Conservation (phyloP, 2,797 vertebrate genomes). For the Balearica regulorum region DNA sequence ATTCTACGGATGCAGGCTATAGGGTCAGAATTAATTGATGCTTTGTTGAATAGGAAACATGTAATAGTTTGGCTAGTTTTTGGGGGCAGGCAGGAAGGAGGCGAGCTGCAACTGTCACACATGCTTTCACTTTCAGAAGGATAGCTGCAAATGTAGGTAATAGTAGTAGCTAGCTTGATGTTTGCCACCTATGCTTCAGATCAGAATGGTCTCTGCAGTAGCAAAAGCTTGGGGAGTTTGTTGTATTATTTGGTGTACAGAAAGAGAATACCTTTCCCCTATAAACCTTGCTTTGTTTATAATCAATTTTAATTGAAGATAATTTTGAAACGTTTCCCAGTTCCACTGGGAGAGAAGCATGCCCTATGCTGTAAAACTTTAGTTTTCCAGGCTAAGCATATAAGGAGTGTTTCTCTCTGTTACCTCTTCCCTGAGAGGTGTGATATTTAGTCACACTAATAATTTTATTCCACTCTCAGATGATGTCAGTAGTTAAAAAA, state of each 20-base stretch:
- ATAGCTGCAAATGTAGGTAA: not conserved
- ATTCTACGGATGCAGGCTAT: not conserved
- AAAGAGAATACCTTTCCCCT: not conserved
- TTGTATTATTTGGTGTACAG: not conserved
- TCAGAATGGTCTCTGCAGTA: not conserved
- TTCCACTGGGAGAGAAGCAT: not conserved
- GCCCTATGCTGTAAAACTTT: not conserved
- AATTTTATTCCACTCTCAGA: conserved; percentile 13
- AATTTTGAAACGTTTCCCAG: conserved; percentile 31
- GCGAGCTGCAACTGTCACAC: not conserved
- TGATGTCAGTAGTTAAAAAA: not conserved
- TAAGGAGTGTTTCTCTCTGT: not conserved
- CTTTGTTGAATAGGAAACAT: conserved; percentile 4
- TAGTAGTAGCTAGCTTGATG: not conserved
- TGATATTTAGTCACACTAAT: not conserved
- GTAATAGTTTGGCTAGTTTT: not conserved
- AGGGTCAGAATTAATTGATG: not conserved
- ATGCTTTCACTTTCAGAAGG: not conserved
- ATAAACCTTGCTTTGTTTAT: not conserved
- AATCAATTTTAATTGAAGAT: conserved; percentile 17
- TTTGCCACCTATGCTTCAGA: not conserved
- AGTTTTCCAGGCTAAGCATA: not conserved
- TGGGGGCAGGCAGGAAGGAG: not conserved
- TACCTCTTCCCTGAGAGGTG: not conserved
- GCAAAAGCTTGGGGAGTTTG: not conserved